A percentile compares a stretch with the other conserved stretches of the same genome.
Evolutionary conservation across 2,113 vertebrate species (phyloP).

Genomic region (Acrocephalus arundinaceus): DNA sequence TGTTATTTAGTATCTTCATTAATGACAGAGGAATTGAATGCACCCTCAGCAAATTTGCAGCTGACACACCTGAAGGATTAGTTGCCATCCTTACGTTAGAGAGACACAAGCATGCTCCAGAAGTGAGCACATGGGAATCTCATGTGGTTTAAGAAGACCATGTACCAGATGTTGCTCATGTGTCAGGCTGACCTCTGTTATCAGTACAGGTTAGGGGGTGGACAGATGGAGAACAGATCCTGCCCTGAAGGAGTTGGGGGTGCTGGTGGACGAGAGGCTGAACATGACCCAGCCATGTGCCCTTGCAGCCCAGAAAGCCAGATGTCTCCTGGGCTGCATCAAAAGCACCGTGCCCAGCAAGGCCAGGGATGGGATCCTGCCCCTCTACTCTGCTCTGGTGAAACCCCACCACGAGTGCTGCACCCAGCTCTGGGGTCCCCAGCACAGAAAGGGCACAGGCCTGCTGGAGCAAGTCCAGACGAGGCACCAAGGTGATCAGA

Average conservation of each 20-base stretch:
- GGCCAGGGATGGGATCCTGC: background rate
- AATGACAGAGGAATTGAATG: background rate
- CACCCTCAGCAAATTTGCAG: background rate
- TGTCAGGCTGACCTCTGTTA: background rate
- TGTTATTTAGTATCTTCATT: background rate
- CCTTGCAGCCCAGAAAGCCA: background rate
- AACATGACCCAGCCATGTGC: background rate
- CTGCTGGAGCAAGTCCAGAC: too few species aligned
- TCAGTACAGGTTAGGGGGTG: background rate
- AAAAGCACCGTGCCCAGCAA: accelerated
- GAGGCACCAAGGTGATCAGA: background rate
- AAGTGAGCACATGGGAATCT: background rate
- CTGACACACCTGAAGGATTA: background rate
- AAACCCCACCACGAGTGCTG: background rate
- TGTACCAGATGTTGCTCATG: background rate
- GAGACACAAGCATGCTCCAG: accelerated
- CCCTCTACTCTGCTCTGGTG: background rate
- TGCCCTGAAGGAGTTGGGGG: accelerated
- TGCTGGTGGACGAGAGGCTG: background rate
- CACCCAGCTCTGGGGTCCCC: background rate
- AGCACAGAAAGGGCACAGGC: background rate
- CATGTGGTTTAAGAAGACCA: background rate
- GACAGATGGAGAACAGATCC: background rate
- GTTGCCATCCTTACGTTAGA: background rate
- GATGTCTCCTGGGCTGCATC: accelerated